Base-by-base conservation (phyloP, 2,888 invertebrate species). In the Pammene aurita region DNA sequence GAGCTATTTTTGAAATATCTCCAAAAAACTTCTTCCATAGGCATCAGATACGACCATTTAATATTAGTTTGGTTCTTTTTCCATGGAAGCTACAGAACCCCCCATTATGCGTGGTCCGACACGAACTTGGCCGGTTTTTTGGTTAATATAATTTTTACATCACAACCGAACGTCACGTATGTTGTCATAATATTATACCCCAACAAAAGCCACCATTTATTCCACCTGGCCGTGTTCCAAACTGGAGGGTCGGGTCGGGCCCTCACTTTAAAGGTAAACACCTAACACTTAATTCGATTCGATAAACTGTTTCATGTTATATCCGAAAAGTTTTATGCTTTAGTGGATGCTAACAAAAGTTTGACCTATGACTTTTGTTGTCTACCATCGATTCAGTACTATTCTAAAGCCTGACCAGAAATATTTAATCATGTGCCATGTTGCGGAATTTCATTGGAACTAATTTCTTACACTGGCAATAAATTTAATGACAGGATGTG, bases 171-270 rank as follows among this genome's bases (percentile, higher is more conserved):
- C 34, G 10, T 34, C 26, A 57, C 55, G n/a, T 26, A 57, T 11
- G 13, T 65, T 41, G 55, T 56, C 7, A 61, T 35, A 65, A 16
- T 16, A 18, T n/a, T n/a, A n/a, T 57, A 41, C 14, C 38, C 14
- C 14, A 56, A 41, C 38, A 2, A 34, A 35, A n/a, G n/a, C 55
- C 44, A n/a, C 42, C 63, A 34, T 65, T 65, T 14, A 38, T 14
- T 26, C 65, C 65, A 65, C 65, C 57, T 65, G 65, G 41, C 57
- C 41, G n/a, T 34, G 38, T 48, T 56, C 65, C 65, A 56, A 63
- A 57, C 57, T 4, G 48, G 26, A 14, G 11, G 34, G 34, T 5
- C 60, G 48, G 54, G 48, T 42, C 50, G 18, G 41, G 26, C 44
- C 16, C 16, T 48, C 14, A 46, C 14, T 44, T 46, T 64, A 34